phyloP scores from a whole-genome alignment of 2,113 vertebrate genomes.

The Brachirus orientalis region DNA sequence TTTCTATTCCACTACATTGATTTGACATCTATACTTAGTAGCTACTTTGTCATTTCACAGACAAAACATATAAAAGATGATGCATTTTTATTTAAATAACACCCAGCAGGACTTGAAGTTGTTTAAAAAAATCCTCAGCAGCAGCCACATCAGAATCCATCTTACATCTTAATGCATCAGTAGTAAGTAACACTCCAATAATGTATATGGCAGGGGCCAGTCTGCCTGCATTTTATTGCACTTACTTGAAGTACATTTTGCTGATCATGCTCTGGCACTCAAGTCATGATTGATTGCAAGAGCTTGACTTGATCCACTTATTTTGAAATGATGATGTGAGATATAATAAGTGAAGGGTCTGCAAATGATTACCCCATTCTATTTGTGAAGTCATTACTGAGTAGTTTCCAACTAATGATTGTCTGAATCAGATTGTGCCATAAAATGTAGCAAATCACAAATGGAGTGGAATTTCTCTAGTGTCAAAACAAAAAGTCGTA shows the following conservation, averaged over 20 bases:
- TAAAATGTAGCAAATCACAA: neutral
- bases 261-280: neutral
- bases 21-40: neutral
- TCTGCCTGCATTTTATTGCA: neutral
- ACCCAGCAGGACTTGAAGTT: neutral
- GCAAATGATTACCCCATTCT: neutral
- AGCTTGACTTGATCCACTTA: neutral
- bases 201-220: neutral
- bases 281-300: neutral
- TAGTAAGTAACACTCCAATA: neutral
- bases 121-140: neutral
- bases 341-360: neutral
- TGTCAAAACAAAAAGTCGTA: neutral
- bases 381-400: neutral
- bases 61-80: neutral
- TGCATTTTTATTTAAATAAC: neutral
- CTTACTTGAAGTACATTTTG: conserved; percentile 1
- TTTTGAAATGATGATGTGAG: neutral
- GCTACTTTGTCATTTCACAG: neutral
- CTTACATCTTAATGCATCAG: neutral
- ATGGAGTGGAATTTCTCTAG: neutral
- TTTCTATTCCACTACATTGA: neutral
- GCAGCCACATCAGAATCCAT: neutral
- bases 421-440: neutral
- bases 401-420: neutral